phyloP scores from a whole-genome alignment of 2,113 vertebrate species.

The Anarhynchus alexandrinus region DNA sequence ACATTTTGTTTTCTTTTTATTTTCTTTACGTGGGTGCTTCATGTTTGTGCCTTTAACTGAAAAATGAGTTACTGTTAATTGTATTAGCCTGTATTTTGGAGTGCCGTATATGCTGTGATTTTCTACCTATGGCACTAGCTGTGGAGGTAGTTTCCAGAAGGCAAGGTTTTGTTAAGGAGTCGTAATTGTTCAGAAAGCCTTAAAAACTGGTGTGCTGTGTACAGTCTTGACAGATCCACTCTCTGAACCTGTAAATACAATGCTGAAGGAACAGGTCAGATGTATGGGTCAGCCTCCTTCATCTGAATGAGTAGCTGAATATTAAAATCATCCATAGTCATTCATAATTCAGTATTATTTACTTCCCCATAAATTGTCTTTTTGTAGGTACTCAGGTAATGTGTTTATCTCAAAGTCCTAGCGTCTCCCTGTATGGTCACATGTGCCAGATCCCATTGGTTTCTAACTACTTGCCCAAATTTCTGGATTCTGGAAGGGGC shows the following conservation, averaged over 20 bases:
- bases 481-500: neutral
- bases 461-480: neutral
- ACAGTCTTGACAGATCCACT: neutral
- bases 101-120: rapidly evolving
- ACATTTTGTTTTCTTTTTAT: neutral
- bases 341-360: neutral
- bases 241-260: neutral
- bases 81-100: rapidly evolving
- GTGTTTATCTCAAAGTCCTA: neutral
- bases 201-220: neutral
- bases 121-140: neutral
- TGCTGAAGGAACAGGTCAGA: neutral
- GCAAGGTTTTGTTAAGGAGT: neutral
- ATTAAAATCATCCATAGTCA: neutral
- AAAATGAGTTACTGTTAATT: neutral
- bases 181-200: neutral
- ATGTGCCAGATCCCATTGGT: neutral
- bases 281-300: neutral
- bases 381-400: neutral
- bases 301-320: neutral
- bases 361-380: neutral
- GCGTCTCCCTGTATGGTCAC: neutral
- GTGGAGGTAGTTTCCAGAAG: neutral
- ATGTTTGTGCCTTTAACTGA: neutral
- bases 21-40: neutral